phyloP scores from a whole-genome alignment of 2,113 vertebrate species.

The Pluvianellus socialis region DNA sequence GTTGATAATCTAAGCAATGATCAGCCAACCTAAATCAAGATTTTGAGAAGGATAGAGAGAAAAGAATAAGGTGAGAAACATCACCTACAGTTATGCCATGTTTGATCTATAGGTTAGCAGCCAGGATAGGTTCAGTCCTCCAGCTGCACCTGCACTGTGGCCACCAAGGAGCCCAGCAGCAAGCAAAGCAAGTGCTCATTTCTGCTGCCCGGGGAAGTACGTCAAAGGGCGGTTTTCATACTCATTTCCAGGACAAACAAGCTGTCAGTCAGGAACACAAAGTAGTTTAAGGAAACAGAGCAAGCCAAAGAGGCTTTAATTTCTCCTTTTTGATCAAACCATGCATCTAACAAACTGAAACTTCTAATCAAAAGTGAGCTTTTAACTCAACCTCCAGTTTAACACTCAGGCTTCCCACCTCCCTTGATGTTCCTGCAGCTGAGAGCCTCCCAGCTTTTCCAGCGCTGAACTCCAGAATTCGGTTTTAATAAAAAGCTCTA shows the following conservation, averaged over 20 bases:
- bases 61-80: neutral
- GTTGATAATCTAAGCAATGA: neutral
- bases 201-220: neutral
- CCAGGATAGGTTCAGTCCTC: neutral
- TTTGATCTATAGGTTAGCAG: neutral
- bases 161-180: neutral
- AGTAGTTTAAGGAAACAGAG: neutral
- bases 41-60: neutral
- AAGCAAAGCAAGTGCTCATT: neutral
- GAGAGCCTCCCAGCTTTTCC: neutral
- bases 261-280: neutral
- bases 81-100: neutral
- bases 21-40: neutral
- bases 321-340: neutral
- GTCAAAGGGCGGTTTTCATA: neutral
- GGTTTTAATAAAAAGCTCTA: neutral
- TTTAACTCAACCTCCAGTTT: neutral
- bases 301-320: neutral
- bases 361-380: neutral
- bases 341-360: neutral
- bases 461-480: neutral
- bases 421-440: neutral
- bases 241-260: neutral
- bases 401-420: neutral
- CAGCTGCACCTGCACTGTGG: rapidly evolving